Base-by-base conservation (phyloP, 2,113 vertebrate species). In the Hydropotes inermis region DNA sequence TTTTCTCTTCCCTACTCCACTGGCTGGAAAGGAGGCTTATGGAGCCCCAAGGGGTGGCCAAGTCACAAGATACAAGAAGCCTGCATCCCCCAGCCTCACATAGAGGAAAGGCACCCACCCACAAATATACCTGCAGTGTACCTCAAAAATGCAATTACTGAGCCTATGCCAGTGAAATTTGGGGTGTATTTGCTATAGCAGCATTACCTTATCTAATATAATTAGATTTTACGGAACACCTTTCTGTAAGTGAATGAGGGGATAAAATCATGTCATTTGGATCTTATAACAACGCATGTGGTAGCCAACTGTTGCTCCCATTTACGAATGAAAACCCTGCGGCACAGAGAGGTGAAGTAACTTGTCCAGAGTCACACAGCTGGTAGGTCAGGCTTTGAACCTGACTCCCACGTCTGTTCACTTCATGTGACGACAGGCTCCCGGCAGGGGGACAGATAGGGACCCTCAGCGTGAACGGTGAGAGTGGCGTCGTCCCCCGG, bases 381-480 rank as follows among this genome's bases (percentile, higher is more conserved):
- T 9, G 43, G 76, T 5, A 57, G 79, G 30, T 8, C 15, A 9
- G 57, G 47, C 50, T 57, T 70, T 13, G 39, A 70, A 39, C 4
- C 36, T 1, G 30, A 54, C 5, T 67, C 21, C 50, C 16, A 16
- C 3, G 2, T 15, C 76, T 19, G 7, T 30, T 50, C 87, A 43
- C 6, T 67, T 54, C 3, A 9, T 28, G 33, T 7, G 57, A 45
- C 25, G 9, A 6, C 5, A 7, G 7, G 27, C 7, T 43, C 9
- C 45, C 21, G 7, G 15, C 0, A 7, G 30, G 15, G 78, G 10
- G 28, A 1, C 11, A 64, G 57, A 30, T 5, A 43, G 61, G 50
- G 16, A 9, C 25, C 9, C 11, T 0, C 16, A 1, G 4, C 0
- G 0, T 15, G 6, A 7, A 17, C 3, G 3, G 55, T 6, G 43